phyloP scores from a whole-genome alignment of 2,113 vertebrate species.

The Epinephelus lanceolatus region DNA sequence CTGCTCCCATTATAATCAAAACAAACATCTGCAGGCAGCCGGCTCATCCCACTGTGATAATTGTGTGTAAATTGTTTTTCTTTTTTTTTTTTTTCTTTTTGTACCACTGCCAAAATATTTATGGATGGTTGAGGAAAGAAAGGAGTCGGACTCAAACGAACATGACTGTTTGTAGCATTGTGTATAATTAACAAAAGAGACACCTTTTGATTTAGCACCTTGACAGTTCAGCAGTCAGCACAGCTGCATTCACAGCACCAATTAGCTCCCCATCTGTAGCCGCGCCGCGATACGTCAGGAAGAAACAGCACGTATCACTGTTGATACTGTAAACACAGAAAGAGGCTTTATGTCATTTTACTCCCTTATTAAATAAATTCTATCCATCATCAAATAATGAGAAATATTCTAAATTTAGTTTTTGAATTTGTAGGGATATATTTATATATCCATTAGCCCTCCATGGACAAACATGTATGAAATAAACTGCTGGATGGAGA shows the following conservation, averaged over 20 bases:
- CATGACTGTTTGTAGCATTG: constrained; percentile 78
- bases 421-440: not conserved
- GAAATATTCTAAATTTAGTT: not conserved
- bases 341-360: constrained; percentile 36
- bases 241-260: constrained; percentile 79
- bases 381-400: not conserved
- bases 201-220: constrained; percentile 79
- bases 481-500: not conserved
- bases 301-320: constrained; percentile 42
- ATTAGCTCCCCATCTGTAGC: constrained; percentile 83
- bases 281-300: constrained; percentile 35
- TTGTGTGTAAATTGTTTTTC: constrained; percentile 82
- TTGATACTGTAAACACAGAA: constrained; percentile 55
- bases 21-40: constrained; percentile 83
- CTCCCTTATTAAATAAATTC: constrained; percentile 12
- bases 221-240: constrained; percentile 71
- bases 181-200: constrained; percentile 85
- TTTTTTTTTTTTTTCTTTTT: constrained; percentile 58
- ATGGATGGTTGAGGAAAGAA: constrained; percentile 66
- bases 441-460: too few species aligned
- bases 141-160: constrained; percentile 70
- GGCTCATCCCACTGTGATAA: constrained; percentile 81
- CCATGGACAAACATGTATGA: not conserved
- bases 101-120: constrained; percentile 79
- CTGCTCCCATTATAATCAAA: constrained; percentile 72